These are phyloP conservation scores for Apodemus agrarius DNA, from an alignment of 2,797 vertebrate genomes.

Conservation along the genomic window DNA sequence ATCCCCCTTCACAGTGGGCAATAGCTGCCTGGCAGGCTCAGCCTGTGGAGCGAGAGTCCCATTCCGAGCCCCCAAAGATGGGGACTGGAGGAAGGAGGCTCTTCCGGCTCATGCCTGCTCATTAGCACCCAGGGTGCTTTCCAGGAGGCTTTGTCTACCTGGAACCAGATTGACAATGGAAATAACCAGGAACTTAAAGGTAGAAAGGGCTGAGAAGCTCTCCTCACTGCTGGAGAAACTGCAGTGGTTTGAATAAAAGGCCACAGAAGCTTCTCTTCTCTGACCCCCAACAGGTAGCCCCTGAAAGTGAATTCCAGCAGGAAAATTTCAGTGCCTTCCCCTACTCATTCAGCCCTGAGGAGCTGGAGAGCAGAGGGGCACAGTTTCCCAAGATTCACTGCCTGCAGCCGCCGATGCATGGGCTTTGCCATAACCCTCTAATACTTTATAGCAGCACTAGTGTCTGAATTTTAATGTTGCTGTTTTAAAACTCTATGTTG, in stretches of 20 bases:
- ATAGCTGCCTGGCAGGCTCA: background rate
- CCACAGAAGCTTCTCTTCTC: background rate
- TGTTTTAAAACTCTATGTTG: conserved; percentile 5
- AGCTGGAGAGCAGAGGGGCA: too few species aligned
- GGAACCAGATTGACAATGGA: background rate
- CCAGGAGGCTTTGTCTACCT: background rate
- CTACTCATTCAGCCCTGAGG: background rate
- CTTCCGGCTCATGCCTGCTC: background rate
- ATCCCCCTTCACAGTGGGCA: background rate
- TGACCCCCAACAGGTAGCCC: background rate
- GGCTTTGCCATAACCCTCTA: background rate
- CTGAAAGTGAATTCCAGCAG: background rate
- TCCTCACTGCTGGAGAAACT: conserved; percentile 40
- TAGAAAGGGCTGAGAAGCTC: background rate
- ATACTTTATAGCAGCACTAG: conserved; percentile 12
- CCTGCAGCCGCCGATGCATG: background rate
- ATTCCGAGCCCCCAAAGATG: background rate
- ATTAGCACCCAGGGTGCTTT: background rate
- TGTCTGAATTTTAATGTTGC: conserved; percentile 39
- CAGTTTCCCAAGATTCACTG: background rate
- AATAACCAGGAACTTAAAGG: conserved; percentile 21
- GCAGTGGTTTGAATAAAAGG: conserved; percentile 1
- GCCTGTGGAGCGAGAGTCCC: background rate
- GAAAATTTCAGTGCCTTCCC: background rate
- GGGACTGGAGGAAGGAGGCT: background rate